These are phyloP conservation scores for Cephus sareptanus DNA, from an alignment of 2,888 invertebrate species.

Conservation along the genomic window DNA sequence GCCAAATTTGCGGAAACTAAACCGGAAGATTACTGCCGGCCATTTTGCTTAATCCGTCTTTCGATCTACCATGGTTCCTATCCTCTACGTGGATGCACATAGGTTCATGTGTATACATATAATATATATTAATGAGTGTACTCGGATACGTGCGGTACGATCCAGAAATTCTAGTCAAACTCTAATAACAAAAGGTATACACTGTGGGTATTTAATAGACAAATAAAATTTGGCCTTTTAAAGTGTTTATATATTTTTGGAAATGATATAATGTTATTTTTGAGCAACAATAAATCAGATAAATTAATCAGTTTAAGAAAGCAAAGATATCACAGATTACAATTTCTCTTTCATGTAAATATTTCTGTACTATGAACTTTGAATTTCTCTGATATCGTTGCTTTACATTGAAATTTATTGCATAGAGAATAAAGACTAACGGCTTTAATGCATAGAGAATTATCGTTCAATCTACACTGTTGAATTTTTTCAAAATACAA, in stretches of 20 bases:
- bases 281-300: background rate
- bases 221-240: background rate
- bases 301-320: background rate
- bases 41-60: background rate
- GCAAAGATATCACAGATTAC: background rate
- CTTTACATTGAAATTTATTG: background rate
- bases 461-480: background rate
- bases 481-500: background rate
- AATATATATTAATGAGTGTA: background rate
- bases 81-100: background rate
- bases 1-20: conserved; percentile 26
- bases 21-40: conserved; percentile 17
- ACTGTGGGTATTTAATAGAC: background rate
- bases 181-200: background rate
- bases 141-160: background rate
- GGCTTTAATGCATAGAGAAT: background rate
- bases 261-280: background rate
- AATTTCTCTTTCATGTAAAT: background rate
- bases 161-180: background rate
- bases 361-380: background rate
- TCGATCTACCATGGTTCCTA: background rate
- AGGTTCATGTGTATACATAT: background rate
- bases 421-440: background rate
- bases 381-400: background rate
- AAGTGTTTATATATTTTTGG: background rate